Conservation (phyloP, 2,113 vertebrate species). For the Lophochroa leadbeateri region DNA sequence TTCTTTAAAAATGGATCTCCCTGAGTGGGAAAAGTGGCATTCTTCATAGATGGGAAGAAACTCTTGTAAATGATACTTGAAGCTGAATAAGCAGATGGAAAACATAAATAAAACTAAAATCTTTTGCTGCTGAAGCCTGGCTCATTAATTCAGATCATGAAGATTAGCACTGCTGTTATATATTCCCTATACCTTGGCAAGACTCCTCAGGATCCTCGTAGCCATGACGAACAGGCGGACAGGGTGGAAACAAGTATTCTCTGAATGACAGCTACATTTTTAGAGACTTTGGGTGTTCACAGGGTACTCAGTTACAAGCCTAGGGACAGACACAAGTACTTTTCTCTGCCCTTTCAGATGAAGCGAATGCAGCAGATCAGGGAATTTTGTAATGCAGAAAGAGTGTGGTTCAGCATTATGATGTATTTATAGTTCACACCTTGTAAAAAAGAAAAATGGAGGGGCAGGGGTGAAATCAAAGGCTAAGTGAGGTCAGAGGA, state of each 20-base stretch:
- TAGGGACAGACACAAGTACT: neutral
- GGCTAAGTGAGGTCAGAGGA: neutral
- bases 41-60: neutral
- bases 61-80: neutral
- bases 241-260: neutral
- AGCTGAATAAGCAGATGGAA: neutral
- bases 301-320: neutral
- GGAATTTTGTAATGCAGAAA: neutral
- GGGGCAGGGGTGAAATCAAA: neutral
- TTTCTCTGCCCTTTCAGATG: neutral
- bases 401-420: neutral
- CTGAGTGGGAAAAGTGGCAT: neutral
- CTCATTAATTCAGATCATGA: neutral
- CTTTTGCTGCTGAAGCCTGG: neutral
- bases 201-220: neutral
- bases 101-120: neutral
- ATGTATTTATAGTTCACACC: neutral
- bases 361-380: neutral
- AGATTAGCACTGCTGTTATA: neutral
- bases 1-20: neutral
- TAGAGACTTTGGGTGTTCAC: neutral
- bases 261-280: neutral
- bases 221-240: neutral
- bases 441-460: neutral
- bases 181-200: rapidly evolving